Base-by-base conservation (phyloP, 2,888 invertebrate species). In the Thymelicus lineola region DNA sequence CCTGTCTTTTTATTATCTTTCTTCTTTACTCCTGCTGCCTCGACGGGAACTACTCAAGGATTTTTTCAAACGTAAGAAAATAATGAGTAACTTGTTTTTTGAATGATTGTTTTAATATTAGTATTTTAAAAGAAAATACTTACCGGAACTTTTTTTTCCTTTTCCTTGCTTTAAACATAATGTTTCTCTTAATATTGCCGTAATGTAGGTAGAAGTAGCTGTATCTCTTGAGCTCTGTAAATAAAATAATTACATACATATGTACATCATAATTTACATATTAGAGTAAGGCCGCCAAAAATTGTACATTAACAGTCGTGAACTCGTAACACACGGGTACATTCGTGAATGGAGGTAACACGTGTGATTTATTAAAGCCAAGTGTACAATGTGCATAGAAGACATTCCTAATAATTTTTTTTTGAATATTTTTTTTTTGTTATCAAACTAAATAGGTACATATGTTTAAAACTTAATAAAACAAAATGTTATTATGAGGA, bases 171-270 rank as follows among this genome's bases (percentile, higher is more conserved):
- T 94, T 66, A 95, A 91, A 75, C 95, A 94, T 76, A 95, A 85
- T 68, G 94, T 92, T 86, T 95, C 95, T 80, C 95, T 94, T 71
- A 95, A 79, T 79, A 95, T 95, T 15, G 95, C 91, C 63, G 95
- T 91, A 72, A 95, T 90, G 78, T 94, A 95, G 64, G 93, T 94
- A 50, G 89, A 88, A 5, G 94, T 93, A 10, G 94, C 84, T 48
- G 93, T 85, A 74, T 95, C 95, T 82, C 94, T 93, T 65, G 94
- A 90, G 75, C 83, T 93, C 95, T 95, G 87, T 66, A 91, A 86
- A 48, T 46, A 65, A 79, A 45, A 62, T 46, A 64, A 12, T 42
- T 12, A 42, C 7, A 38, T 38, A 38, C n/a, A n/a, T n/a, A 38
- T 38, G 7, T 38, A 42, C 3, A 42, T 28, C 42, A 42, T 10